Evolutionary conservation across 2,797 vertebrate species (phyloP).

Genomic region (Characodon lateralis): DNA sequence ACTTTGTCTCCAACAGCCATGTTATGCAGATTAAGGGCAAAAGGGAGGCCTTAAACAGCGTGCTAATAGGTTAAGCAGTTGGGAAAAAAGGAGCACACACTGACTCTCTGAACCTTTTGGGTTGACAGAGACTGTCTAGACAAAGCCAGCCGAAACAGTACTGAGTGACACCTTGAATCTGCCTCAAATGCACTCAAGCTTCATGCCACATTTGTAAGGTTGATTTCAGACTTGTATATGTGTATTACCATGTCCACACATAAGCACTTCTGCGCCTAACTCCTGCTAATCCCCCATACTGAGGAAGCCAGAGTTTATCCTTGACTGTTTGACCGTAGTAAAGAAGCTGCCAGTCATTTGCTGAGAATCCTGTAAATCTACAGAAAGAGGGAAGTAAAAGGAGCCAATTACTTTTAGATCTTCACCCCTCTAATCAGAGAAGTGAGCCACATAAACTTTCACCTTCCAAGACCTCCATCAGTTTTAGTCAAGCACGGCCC

Average conservation of each 20-base stretch:
- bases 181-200: conserved; percentile 88
- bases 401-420: conserved; percentile 80
- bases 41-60: conserved; percentile 59
- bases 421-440: conserved; percentile 77
- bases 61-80: conserved; percentile 77
- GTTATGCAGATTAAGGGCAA: conserved; percentile 68
- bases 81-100: conserved; percentile 21
- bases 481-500: conserved; percentile 37
- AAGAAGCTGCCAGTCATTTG: conserved; percentile 78
- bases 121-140: conserved; percentile 85
- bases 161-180: conserved; percentile 90
- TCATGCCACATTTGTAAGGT: conserved; percentile 90
- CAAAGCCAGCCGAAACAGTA: conserved; percentile 81
- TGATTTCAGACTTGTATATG: conserved; percentile 84
- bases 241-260: not conserved
- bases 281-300: conserved; percentile 18
- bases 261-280: conserved; percentile 19
- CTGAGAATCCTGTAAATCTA: conserved; percentile 74
- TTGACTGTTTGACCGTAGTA: conserved; percentile 77
- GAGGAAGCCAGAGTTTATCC: conserved; percentile 59
- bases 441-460: conserved; percentile 81
- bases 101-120: conserved; percentile 57
- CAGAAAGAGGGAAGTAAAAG: conserved; percentile 70
- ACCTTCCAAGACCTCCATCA: conserved; percentile 73
- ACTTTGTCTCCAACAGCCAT: conserved; percentile 61